Percentiles rank a stretch among this genome's conserved stretches.
Conservation (phyloP, 2,797 vertebrate genomes). For the Cirrhinus mrigala region DNA sequence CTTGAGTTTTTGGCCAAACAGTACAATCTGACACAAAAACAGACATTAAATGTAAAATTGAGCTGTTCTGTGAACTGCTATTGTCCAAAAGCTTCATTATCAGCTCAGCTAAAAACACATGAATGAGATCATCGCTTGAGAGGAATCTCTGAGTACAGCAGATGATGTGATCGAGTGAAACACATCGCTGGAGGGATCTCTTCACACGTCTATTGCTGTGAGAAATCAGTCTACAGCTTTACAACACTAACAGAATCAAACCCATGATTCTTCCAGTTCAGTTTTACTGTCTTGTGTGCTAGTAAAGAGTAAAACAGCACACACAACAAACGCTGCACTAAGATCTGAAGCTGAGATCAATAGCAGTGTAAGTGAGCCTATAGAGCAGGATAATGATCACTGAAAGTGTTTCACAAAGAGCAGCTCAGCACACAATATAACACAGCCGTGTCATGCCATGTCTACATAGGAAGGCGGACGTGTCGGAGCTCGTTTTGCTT, state of each 20-base stretch:
- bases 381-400: no score
- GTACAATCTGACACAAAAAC: neutral
- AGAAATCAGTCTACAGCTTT: neutral
- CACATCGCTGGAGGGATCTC: neutral
- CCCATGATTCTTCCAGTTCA: neutral
- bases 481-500: neutral
- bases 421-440: no score
- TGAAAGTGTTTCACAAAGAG: no score
- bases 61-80: neutral
- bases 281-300: neutral
- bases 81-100: neutral
- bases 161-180: neutral
- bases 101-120: neutral
- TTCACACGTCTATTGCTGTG: neutral
- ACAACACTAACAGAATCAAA: neutral
- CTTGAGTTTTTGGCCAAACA: neutral
- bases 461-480: neutral
- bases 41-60: neutral
- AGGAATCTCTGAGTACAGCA: neutral
- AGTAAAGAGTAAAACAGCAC: neutral
- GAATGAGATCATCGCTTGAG: neutral
- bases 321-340: neutral
- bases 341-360: neutral
- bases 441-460: no score
- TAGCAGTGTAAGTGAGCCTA: neutral